Percentiles rank a stretch among this genome's conserved stretches.
Evolutionary conservation across 2,797 vertebrate species (phyloP).

Genomic region (Crocidura indochinensis): DNA sequence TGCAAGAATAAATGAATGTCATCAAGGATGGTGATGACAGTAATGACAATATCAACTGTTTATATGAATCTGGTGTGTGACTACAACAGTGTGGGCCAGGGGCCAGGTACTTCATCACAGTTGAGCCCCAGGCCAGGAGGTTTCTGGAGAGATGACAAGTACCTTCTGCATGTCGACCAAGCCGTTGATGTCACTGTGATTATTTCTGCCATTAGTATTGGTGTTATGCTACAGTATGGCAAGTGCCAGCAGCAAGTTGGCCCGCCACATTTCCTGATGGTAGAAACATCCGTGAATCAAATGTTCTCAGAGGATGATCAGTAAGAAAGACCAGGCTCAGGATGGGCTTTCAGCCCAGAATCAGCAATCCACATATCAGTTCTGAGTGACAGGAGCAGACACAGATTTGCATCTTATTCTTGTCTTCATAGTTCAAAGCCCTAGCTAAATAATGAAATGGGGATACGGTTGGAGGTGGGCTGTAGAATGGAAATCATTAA

Average conservation of each 20-base stretch:
- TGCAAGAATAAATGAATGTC: constrained; percentile 73
- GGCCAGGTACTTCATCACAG: constrained; percentile 50
- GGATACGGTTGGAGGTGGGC: background rate
- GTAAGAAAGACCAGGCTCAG: constrained; percentile 36
- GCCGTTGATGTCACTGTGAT: constrained; percentile 71
- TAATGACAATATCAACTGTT: constrained; percentile 68
- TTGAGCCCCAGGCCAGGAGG: constrained; percentile 71
- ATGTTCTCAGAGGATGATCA: constrained; percentile 67
- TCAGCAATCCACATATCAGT: constrained; percentile 21
- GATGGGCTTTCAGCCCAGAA: constrained; percentile 48
- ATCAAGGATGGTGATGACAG: constrained; percentile 65
- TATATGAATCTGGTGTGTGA: constrained; percentile 52
- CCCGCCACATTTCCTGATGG: constrained; percentile 65
- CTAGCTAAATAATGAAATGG: background rate
- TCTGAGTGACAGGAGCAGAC: constrained; percentile 12
- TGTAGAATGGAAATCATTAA: background rate
- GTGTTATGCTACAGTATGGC: constrained; percentile 73
- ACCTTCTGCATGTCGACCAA: constrained; percentile 70
- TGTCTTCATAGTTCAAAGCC: background rate
- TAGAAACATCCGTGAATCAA: constrained; percentile 66
- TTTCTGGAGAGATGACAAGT: constrained; percentile 75
- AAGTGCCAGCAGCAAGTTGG: constrained; percentile 77
- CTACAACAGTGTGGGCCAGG: constrained; percentile 64
- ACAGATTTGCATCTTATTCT: constrained; percentile 13
- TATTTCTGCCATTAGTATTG: constrained; percentile 79